Conservation (phyloP, 2,888 invertebrate genomes). For the Apotomis betuletana region DNA sequence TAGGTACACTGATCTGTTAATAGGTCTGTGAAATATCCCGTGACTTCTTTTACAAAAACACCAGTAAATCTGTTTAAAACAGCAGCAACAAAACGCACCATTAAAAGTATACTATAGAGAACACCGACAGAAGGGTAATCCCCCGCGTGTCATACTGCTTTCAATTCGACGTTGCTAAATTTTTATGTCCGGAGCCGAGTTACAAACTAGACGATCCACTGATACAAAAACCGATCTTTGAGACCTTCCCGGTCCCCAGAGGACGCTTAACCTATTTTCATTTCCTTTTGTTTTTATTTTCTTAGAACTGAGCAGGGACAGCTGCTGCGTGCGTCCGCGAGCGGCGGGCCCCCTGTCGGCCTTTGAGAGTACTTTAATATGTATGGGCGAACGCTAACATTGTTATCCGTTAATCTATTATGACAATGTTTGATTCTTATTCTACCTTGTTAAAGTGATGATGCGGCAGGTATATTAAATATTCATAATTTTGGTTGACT, state of each 20-base stretch:
- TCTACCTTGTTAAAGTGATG: no score
- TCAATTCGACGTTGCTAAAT: slow-evolving; percentile 57
- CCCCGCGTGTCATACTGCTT: slow-evolving; percentile 47
- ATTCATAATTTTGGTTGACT: no score
- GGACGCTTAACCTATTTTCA: slow-evolving; percentile 75
- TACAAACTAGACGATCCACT: slow-evolving; percentile 51
- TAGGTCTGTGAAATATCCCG: no score
- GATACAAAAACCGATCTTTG: slow-evolving; percentile 65
- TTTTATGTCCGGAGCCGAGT: slow-evolving; percentile 56
- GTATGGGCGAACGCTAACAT: not conserved
- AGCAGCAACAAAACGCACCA: slow-evolving; percentile 25
- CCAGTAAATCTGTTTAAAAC: slow-evolving; percentile 15
- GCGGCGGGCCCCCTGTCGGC: not conserved
- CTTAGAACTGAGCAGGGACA: slow-evolving; percentile 53
- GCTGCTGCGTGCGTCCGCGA: slow-evolving; percentile 54
- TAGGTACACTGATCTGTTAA: no score
- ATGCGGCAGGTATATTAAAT: no score
- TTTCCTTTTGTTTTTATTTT: slow-evolving; percentile 69
- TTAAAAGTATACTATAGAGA: slow-evolving; percentile 38
- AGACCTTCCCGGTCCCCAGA: slow-evolving; percentile 59
- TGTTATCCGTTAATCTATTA: no score
- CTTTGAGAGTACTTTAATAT: slow-evolving; percentile 31
- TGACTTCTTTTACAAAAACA: not conserved
- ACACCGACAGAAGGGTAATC: slow-evolving; percentile 36
- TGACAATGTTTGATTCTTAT: no score